A percentile compares a stretch with the other conserved stretches of the same genome.
Evolutionary conservation across 2,888 invertebrate species (phyloP).

Genomic region (Clostera curtula): DNA sequence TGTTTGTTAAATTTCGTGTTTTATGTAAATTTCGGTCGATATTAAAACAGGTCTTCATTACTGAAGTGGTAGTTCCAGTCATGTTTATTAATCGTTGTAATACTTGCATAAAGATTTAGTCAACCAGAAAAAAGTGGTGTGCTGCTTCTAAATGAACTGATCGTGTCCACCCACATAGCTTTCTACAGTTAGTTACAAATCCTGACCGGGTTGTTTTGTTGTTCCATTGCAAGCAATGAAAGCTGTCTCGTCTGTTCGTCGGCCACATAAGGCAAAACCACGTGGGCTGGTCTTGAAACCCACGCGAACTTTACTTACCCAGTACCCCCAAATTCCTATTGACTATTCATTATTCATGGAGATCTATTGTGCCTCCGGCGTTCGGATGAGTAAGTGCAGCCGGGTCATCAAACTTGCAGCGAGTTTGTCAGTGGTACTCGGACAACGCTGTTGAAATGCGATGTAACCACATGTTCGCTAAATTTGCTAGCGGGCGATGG

Average conservation of each 20-base stretch:
- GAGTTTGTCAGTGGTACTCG: slow-evolving; percentile 15
- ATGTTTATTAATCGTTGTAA: slow-evolving; percentile 11
- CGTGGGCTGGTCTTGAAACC: slow-evolving; percentile 32
- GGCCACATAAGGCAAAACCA: slow-evolving; percentile 39
- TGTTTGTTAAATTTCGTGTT: too few species aligned
- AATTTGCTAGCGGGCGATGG: slow-evolving; percentile 32
- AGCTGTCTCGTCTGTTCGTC: slow-evolving; percentile 31
- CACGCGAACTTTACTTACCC: slow-evolving; percentile 24
- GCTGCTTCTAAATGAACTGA: slow-evolving; percentile 29
- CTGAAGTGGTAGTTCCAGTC: too few species aligned
- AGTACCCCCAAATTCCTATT: slow-evolving; percentile 23
- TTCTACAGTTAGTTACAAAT: slow-evolving; percentile 34
- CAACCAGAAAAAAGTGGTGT: slow-evolving; percentile 21
- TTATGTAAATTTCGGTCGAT: too few species aligned
- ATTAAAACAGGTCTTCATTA: too few species aligned
- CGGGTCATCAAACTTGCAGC: slow-evolving; percentile 40
- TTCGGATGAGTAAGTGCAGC: slow-evolving; percentile 25
- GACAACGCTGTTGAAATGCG: slow-evolving; percentile 27
- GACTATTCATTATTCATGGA: slow-evolving; percentile 17
- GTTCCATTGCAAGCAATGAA: slow-evolving; percentile 33
- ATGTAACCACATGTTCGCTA: slow-evolving; percentile 24
- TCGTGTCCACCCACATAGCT: slow-evolving; percentile 50
- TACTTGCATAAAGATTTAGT: slow-evolving; percentile 4
- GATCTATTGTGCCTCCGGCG: slow-evolving; percentile 13
- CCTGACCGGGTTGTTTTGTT: slow-evolving; percentile 20